Evolutionary conservation across 2,888 invertebrate genomes (phyloP).

Genomic region (Nymphalis polychloros): DNA sequence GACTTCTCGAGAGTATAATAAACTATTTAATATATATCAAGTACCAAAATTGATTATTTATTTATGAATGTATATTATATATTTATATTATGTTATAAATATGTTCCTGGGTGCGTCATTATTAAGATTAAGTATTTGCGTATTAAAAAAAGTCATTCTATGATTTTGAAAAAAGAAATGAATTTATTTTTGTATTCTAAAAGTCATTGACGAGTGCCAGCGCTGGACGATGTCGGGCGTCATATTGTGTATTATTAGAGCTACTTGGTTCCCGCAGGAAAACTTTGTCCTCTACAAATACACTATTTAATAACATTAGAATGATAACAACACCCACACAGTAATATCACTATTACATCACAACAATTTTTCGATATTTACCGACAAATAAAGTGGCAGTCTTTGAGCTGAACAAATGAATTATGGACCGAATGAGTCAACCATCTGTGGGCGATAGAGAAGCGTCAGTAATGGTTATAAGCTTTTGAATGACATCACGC

Average conservation of each 20-base stretch:
- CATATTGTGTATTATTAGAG: conserved; percentile 49
- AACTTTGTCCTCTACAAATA: conserved; percentile 37
- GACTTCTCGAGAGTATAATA: not conserved
- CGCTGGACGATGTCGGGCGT: conserved; percentile 42
- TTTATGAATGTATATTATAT: not conserved
- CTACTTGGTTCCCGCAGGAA: conserved; percentile 39
- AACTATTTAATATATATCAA: not conserved
- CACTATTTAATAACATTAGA: conserved; percentile 35
- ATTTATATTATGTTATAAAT: not conserved
- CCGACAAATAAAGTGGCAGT: conserved; percentile 21
- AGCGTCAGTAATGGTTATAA: conserved; percentile 35
- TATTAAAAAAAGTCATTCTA: conserved; percentile 40
- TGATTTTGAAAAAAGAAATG: conserved; percentile 53
- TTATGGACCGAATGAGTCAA: conserved; percentile 39
- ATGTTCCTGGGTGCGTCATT: conserved; percentile 1
- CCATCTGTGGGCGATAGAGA: conserved; percentile 36
- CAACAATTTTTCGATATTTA: conserved; percentile 15
- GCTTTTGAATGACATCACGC: conserved; percentile 33
- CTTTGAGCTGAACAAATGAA: conserved; percentile 35
- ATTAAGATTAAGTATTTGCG: not conserved
- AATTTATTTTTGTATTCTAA: conserved; percentile 67
- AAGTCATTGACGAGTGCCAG: conserved; percentile 62
- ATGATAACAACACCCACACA: conserved; percentile 15
- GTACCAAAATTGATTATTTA: not conserved
- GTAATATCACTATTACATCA: conserved; percentile 12